Conservation (phyloP, 2,113 vertebrate genomes). For the Laticauda colubrina region DNA sequence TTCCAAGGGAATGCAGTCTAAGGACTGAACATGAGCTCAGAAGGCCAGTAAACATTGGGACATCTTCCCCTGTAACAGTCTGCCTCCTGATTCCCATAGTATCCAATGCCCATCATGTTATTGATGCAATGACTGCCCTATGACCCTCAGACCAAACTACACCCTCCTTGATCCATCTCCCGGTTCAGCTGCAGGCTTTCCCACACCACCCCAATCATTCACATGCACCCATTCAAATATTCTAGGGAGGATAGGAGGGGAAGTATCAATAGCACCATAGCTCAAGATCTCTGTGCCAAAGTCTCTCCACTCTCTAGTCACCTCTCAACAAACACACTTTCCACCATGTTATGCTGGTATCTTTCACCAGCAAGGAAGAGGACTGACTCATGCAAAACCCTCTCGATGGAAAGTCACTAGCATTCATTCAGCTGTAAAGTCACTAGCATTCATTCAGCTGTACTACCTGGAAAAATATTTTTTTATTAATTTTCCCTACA, state of each 20-base stretch:
- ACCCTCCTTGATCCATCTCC: too few species aligned
- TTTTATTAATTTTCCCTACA: not conserved
- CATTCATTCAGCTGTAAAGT: not conserved
- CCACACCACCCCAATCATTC: too few species aligned
- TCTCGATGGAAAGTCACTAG: not conserved
- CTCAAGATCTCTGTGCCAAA: too few species aligned
- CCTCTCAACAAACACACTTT: not conserved
- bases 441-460: not conserved
- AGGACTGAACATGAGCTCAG: not conserved
- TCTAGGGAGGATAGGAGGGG: too few species aligned
- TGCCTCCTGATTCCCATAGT: not conserved
- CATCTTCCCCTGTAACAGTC: not conserved
- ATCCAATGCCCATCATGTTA: not conserved
- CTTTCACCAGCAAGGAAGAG: not conserved
- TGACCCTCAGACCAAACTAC: too few species aligned
- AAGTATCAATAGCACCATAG: too few species aligned
- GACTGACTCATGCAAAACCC: not conserved
- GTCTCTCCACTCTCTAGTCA: not conserved
- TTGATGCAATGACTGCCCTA: too few species aligned
- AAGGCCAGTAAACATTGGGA: not conserved
- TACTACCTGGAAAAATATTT: not conserved
- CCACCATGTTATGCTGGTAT: not conserved
- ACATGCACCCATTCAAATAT: too few species aligned
- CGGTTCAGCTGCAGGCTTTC: too few species aligned
- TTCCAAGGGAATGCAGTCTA: not conserved